Evolutionary conservation across 2,113 vertebrate species (phyloP).

Genomic region (Xiphorhynchus elegans): DNA sequence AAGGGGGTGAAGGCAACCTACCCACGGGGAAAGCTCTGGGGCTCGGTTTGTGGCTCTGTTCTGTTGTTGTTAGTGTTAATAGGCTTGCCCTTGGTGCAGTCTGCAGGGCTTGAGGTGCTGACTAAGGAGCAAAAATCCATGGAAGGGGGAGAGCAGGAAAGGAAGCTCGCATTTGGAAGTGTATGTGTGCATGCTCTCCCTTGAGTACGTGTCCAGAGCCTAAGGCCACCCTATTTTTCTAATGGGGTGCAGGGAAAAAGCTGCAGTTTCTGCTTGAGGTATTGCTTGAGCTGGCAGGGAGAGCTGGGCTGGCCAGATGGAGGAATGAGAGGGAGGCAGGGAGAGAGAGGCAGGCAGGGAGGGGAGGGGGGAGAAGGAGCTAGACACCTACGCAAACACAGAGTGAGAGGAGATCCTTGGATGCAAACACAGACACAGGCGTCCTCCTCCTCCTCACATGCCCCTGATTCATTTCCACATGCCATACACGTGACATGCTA

Average conservation of each 20-base stretch:
- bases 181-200: neutral
- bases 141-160: neutral
- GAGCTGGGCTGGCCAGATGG: slow-evolving; percentile 68
- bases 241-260: neutral
- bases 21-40: neutral
- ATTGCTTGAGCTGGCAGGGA: slow-evolving; percentile 53
- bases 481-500: slow-evolving; percentile 76
- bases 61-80: neutral
- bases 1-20: neutral
- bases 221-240: neutral
- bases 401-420: slow-evolving; percentile 71
- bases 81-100: slow-evolving; percentile 29
- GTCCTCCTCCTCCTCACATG: slow-evolving; percentile 71
- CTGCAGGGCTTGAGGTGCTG: slow-evolving; percentile 35
- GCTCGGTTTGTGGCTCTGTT: neutral
- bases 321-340: slow-evolving; percentile 54
- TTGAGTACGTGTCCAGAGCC: neutral
- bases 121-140: neutral
- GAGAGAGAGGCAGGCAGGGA: slow-evolving; percentile 50
- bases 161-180: neutral
- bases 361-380: slow-evolving; percentile 43
- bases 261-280: slow-evolving; percentile 52
- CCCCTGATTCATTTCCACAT: slow-evolving; percentile 77
- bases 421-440: slow-evolving; percentile 74
- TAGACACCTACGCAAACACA: slow-evolving; percentile 47